Evolutionary conservation across 2,888 invertebrate genomes (phyloP).

Genomic region (Prosapia bicincta): DNA sequence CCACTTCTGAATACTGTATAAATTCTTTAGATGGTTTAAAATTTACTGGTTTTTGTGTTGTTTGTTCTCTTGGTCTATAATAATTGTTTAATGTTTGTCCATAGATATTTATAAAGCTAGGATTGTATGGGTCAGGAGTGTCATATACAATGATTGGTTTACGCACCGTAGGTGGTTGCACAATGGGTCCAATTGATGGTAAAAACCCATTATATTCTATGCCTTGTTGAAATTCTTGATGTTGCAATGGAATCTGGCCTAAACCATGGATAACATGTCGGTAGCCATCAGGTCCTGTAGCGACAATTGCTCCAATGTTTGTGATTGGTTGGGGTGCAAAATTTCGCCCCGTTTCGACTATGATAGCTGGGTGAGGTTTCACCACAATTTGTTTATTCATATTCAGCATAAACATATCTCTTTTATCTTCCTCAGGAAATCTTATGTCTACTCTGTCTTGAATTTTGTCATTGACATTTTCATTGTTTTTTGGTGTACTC

Average conservation of each 20-base stretch:
- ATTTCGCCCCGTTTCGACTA: slow-evolving; percentile 3
- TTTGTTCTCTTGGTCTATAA: not conserved
- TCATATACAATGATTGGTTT: slow-evolving; percentile 32
- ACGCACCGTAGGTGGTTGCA: slow-evolving; percentile 40
- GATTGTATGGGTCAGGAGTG: slow-evolving; percentile 27
- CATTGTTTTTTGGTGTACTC: not conserved
- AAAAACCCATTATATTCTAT: slow-evolving; percentile 32
- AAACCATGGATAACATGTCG: slow-evolving; percentile 42
- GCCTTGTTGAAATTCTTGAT: slow-evolving; percentile 19
- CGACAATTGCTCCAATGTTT: not conserved
- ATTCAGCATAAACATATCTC: not conserved
- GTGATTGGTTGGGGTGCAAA: not conserved
- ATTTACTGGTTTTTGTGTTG: slow-evolving; percentile 30
- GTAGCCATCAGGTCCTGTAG: slow-evolving; percentile 39
- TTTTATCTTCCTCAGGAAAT: slow-evolving; percentile 3
- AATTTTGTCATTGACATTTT: not conserved
- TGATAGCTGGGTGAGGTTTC: slow-evolving; percentile 6
- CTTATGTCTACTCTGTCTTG: slow-evolving; percentile 7
- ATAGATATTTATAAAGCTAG: slow-evolving; percentile 31
- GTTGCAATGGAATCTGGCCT: slow-evolving; percentile 2
- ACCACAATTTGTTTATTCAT: not conserved
- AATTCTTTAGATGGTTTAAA: slow-evolving; percentile 44
- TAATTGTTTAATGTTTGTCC: not conserved
- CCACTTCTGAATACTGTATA: slow-evolving; percentile 51
- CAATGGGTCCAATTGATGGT: slow-evolving; percentile 42